These are phyloP conservation scores for Pherbina coryleti DNA, from an alignment of 2,888 invertebrate species.

Conservation along the genomic window DNA sequence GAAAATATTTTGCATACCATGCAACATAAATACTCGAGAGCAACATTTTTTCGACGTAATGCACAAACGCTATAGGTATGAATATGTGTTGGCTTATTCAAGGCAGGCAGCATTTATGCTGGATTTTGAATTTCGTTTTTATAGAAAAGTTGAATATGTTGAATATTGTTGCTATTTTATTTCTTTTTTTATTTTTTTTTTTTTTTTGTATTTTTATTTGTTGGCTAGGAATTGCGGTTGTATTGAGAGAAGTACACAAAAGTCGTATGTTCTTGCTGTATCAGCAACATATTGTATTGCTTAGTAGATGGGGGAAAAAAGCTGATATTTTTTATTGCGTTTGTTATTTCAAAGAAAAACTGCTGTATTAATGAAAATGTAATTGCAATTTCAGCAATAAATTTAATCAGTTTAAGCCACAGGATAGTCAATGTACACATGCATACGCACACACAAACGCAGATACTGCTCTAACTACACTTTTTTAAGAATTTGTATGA, in stretches of 20 bases:
- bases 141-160: not conserved
- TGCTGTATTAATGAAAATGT: slow-evolving; percentile 8
- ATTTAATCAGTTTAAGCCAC: slow-evolving; percentile 15
- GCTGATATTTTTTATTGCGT: not conserved
- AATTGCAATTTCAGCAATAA: slow-evolving; percentile 21
- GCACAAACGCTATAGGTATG: not conserved
- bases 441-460: no score
- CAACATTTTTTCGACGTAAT: not conserved
- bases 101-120: not conserved
- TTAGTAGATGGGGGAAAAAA: not conserved
- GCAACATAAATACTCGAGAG: slow-evolving; percentile 21
- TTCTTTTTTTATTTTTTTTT: not conserved
- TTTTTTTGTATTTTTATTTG: not conserved
- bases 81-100: no score
- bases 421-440: not conserved
- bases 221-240: not conserved
- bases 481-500: no score
- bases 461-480: no score
- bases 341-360: not conserved
- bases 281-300: slow-evolving; percentile 17
- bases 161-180: not conserved
- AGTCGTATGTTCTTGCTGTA: not conserved
- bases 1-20: slow-evolving; percentile 13
- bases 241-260: not conserved
- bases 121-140: not conserved